Conservation (phyloP, 37 sponge, comb jelly and placozoan species). For the Hexactinellida sp. region DNA sequence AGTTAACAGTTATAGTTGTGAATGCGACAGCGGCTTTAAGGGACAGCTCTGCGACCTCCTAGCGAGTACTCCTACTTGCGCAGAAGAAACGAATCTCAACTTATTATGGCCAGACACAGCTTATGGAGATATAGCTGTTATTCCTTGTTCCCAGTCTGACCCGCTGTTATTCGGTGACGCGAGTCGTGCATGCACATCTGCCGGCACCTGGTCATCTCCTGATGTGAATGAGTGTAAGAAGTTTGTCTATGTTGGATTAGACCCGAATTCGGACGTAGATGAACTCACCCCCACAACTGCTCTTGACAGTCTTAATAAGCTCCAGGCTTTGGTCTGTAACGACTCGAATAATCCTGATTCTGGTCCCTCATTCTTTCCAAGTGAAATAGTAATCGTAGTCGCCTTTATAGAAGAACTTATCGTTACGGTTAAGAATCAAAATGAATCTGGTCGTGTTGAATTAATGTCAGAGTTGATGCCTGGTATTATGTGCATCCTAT, state of each 20-base stretch:
- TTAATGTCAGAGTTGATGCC: not conserved
- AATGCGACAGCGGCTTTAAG: not conserved
- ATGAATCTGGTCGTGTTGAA: not conserved
- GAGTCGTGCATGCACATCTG: not conserved
- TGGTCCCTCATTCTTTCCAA: not conserved
- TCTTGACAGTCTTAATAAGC: not conserved
- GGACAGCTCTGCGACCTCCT: not conserved
- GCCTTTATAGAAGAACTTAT: not conserved
- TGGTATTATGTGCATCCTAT: not conserved
- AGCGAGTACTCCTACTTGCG: not conserved
- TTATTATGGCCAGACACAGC: not conserved
- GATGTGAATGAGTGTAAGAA: not conserved
- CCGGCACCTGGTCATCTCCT: not conserved
- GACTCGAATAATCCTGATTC: not conserved
- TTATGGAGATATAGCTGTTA: not conserved
- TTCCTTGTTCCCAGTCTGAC: not conserved
- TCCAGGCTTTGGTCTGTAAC: not conserved
- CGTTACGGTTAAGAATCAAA: not conserved
- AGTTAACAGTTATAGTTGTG: not conserved
- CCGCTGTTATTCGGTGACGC: not conserved
- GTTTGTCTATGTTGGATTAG: not conserved
- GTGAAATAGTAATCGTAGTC: not conserved
- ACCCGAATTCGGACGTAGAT: not conserved
- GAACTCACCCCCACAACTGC: not conserved
- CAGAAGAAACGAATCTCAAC: not conserved